phyloP scores from a whole-genome alignment of 2,888 invertebrate species.

The Drosophila melanocephala region DNA sequence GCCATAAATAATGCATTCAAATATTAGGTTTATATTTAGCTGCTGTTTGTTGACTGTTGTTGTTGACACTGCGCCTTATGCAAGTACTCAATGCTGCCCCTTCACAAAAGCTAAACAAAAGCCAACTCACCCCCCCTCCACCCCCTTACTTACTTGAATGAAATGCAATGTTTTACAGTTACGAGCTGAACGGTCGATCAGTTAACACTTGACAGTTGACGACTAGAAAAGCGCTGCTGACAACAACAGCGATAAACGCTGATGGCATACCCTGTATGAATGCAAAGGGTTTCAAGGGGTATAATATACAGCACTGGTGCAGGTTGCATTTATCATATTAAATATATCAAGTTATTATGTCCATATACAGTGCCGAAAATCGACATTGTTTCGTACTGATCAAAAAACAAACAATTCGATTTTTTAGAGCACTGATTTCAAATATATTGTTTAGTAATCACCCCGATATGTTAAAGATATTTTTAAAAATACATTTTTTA shows the following conservation, averaged over 20 bases:
- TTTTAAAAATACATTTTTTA: too few species aligned
- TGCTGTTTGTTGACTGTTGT: background rate
- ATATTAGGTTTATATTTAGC: conserved; percentile 12
- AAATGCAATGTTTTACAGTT: background rate
- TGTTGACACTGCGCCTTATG: conserved; percentile 32
- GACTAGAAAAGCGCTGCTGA: background rate
- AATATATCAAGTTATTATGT: too few species aligned
- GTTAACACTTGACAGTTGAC: background rate
- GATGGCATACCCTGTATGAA: background rate
- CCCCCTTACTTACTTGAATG: background rate
- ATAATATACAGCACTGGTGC: background rate
- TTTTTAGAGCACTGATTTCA: too few species aligned
- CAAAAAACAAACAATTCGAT: too few species aligned
- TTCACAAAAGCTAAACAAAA: background rate
- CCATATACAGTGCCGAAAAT: too few species aligned
- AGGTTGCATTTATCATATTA: background rate
- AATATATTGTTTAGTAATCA: too few species aligned
- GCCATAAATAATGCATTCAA: conserved; percentile 10
- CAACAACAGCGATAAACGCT: background rate
- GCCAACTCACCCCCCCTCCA: background rate
- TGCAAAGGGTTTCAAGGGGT: background rate
- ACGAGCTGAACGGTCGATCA: background rate
- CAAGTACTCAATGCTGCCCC: conserved; percentile 5
- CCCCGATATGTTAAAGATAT: too few species aligned
- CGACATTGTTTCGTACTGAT: too few species aligned